These are phyloP conservation scores for Aleiodes testaceus DNA, from an alignment of 2,888 invertebrate genomes.

Conservation along the genomic window DNA sequence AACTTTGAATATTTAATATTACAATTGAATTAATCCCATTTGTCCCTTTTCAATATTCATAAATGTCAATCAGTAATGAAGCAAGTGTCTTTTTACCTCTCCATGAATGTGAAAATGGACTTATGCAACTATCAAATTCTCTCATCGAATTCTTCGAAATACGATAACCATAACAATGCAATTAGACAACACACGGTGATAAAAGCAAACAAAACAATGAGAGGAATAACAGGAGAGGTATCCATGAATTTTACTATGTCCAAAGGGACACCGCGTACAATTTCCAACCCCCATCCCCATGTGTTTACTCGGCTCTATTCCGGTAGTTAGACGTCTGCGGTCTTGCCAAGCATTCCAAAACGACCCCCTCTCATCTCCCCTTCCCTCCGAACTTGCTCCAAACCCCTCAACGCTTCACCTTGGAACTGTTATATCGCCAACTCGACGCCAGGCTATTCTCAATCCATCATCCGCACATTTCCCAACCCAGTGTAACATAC, in stretches of 20 bases:
- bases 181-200: not conserved
- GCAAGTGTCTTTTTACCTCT: no score
- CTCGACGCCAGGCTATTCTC: conserved; percentile 66
- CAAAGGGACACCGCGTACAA: conserved; percentile 18
- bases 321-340: conserved; percentile 58
- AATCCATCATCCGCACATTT: conserved; percentile 72
- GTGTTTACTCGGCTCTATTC: conserved; percentile 47
- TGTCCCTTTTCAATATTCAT: no score
- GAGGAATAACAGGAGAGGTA: not conserved
- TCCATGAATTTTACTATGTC: conserved; percentile 46
- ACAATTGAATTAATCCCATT: no score
- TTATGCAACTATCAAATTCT: no score
- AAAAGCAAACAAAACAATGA: conserved; percentile 11
- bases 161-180: no score
- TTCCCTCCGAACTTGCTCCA: conserved; percentile 4
- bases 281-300: conserved; percentile 29
- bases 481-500: conserved; percentile 46
- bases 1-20: no score
- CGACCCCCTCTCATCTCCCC: conserved; percentile 49
- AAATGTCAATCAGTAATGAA: no score
- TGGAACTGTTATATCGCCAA: conserved; percentile 43
- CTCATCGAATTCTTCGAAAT: no score
- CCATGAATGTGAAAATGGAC: no score
- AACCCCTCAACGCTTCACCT: conserved; percentile 53
- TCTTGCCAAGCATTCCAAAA: conserved; percentile 68